Base-by-base conservation (phyloP, 2,797 vertebrate genomes). In the Poecilia wingei region DNA sequence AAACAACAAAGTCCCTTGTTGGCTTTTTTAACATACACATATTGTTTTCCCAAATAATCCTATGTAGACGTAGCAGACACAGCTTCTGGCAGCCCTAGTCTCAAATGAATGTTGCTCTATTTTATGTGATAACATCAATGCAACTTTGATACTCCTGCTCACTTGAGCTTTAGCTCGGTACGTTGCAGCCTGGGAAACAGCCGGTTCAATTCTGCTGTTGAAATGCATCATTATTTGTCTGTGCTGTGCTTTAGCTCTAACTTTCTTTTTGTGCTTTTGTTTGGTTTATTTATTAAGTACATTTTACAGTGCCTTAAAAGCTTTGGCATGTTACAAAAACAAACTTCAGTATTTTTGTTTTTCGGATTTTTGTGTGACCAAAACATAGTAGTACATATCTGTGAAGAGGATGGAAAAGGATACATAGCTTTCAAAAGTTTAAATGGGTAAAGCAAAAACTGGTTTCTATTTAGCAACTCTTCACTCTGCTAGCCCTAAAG, bases 81-180 rank as follows among this genome's bases (percentile, higher is more conserved):
- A 10, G 57, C 75, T 85, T 49, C 72, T 73, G 73, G 86, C 86
- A 89, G 75, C 78, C 46, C 61, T 75, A 20, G 68, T 81, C 69
- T 81, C 74, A 76, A 77, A 82, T 36, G 66, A 51, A 87, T 61
- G 45, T 77, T 73, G 80, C 13, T 55, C 20, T 75, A 64, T 90
- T 87, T 79, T 78, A 84, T 84, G 64, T 89, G 84, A 84, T 84
- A 80, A 68, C 78, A 61, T 81, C 31, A n/a, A 49, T 1, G 51
- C 71, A 1, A 45, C 88, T 89, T 84, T 88, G 86, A 81, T 83
- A 72, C 78, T 74, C 78, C 79, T 80, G 55, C 75, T 82, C 53
- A 51, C 74, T 53, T 36, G 77, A 83, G 81, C 84, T 89, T 84
- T 76, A 36, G 31, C 31, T 33, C 16, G 8, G 61, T 20, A 36